phyloP scores from a whole-genome alignment of 2,113 vertebrate genomes.

The Epinephelus lanceolatus region DNA sequence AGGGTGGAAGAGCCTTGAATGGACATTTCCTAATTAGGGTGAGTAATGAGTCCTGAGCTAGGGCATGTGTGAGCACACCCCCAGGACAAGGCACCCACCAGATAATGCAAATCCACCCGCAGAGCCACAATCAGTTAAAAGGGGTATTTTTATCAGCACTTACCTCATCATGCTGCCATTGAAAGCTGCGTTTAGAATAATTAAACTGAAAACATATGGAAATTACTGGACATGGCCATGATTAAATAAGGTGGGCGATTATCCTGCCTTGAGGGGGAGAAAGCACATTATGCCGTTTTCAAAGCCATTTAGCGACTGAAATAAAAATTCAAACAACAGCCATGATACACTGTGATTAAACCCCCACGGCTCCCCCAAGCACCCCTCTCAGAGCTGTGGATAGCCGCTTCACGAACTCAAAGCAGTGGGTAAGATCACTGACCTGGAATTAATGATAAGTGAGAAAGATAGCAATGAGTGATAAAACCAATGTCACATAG shows the following conservation, averaged over 20 bases:
- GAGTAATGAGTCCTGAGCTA: conserved; percentile 82
- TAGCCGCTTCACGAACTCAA: conserved; percentile 54
- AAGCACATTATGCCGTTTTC: conserved; percentile 84
- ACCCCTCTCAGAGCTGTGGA: conserved; percentile 51
- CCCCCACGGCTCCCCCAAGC: conserved; percentile 58
- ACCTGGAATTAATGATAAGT: conserved; percentile 82
- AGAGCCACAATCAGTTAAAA: conserved; percentile 81
- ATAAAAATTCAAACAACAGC: conserved; percentile 80
- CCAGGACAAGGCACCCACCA: conserved; percentile 75
- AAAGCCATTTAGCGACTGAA: conserved; percentile 85
- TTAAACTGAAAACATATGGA: conserved; percentile 84
- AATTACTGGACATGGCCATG: conserved; percentile 82
- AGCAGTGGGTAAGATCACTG: conserved; percentile 73
- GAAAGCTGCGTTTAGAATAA: conserved; percentile 77
- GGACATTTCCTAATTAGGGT: conserved; percentile 85
- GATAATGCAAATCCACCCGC: conserved; percentile 79
- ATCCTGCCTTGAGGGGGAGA: conserved; percentile 80
- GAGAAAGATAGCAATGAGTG: conserved; percentile 76
- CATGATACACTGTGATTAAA: conserved; percentile 84
- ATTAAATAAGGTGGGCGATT: conserved; percentile 84
- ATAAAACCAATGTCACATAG: conserved; percentile 75
- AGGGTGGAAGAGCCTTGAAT: conserved; percentile 71
- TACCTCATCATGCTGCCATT: conserved; percentile 76
- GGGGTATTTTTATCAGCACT: conserved; percentile 80
- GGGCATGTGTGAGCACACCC: conserved; percentile 78